Evolutionary conservation across 1,140 invertebrate genomes (phyloP).

Genomic region (Dinoponera quadriceps): DNA sequence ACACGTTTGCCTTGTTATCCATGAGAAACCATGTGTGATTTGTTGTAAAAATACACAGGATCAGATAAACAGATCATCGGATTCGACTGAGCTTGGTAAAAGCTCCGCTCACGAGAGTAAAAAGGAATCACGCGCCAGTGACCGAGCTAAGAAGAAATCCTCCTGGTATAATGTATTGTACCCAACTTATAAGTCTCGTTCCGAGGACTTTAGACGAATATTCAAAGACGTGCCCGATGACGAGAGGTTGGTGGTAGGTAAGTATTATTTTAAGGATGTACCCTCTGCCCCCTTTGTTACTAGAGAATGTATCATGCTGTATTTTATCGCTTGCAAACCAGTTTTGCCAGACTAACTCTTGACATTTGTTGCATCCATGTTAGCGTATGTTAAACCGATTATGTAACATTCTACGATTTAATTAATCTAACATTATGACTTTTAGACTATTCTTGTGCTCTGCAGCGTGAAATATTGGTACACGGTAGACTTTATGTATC

Average conservation of each 20-base stretch:
- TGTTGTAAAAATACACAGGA: slow-evolving; percentile 74
- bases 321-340: slow-evolving; percentile 3
- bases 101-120: slow-evolving; percentile 78
- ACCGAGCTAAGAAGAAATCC: slow-evolving; percentile 91
- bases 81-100: slow-evolving; percentile 77
- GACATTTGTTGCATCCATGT: slow-evolving; percentile 2
- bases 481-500: slow-evolving; percentile 97
- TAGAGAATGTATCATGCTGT: slow-evolving; percentile 7
- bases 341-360: slow-evolving; percentile 7
- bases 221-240: slow-evolving; percentile 97
- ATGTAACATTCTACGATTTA: slow-evolving; percentile 8
- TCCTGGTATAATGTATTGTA: slow-evolving; percentile 95
- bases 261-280: slow-evolving; percentile 78
- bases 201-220: slow-evolving; percentile 96
- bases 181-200: slow-evolving; percentile 96
- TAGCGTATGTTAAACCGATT: background rate
- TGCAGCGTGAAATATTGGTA: slow-evolving; percentile 96
- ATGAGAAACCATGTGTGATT: no score
- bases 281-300: no score
- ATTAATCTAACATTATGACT: slow-evolving; percentile 39
- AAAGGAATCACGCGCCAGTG: slow-evolving; percentile 81
- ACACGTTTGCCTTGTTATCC: no score
- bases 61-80: slow-evolving; percentile 74
- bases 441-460: slow-evolving; percentile 97
- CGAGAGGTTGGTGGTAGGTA: slow-evolving; percentile 96